Conservation (phyloP, 1,140 invertebrate species). For the Helicoverpa zea region DNA sequence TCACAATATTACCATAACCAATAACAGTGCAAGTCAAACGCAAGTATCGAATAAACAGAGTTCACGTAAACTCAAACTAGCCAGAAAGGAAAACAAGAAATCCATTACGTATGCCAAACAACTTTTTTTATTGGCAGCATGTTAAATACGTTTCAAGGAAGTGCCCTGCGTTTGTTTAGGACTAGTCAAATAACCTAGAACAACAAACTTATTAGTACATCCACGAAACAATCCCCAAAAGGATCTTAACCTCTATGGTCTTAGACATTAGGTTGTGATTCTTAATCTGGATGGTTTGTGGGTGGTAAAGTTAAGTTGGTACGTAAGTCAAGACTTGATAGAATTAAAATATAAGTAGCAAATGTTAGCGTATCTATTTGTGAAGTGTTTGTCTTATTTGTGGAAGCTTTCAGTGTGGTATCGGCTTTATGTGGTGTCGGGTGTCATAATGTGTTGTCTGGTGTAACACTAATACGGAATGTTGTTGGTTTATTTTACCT, state of each 20-base stretch:
- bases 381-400: constrained; percentile 45
- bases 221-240: neutral
- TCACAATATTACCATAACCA: constrained; percentile 4
- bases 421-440: constrained; percentile 12
- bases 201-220: constrained; percentile 1
- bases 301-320: neutral
- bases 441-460: constrained; percentile 2
- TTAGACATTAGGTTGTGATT: neutral
- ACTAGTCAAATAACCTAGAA: constrained; percentile 58
- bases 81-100: constrained; percentile 57
- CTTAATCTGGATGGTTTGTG: neutral
- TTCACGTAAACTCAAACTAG: constrained; percentile 26
- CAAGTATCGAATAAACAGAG: constrained; percentile 44
- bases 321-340: constrained; percentile 47
- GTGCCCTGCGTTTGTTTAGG: constrained; percentile 65
- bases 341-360: constrained; percentile 53
- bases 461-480: neutral
- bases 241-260: neutral
- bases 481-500: neutral
- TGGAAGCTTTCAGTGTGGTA: constrained; percentile 44
- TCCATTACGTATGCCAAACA: constrained; percentile 70
- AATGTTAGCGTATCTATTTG: constrained; percentile 45
- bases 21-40: constrained; percentile 21
- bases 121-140: constrained; percentile 71
- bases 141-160: constrained; percentile 64